These are phyloP conservation scores for Caligus rogercresseyi DNA, from an alignment of 1,140 invertebrate genomes.

Conservation along the genomic window DNA sequence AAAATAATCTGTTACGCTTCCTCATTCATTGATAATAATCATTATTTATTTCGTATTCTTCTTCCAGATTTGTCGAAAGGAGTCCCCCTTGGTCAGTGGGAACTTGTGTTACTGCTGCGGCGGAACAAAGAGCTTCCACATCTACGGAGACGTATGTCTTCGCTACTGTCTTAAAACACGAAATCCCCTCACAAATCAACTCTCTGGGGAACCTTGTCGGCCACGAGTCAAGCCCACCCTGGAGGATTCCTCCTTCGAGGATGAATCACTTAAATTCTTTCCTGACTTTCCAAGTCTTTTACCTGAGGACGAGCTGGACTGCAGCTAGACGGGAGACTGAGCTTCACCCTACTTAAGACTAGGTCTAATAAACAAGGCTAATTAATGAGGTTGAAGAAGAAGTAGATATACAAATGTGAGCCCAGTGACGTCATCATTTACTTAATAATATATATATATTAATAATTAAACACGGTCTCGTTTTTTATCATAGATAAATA, in stretches of 20 bases:
- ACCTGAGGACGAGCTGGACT: neutral
- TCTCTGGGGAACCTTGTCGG: neutral
- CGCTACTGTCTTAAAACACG: neutral
- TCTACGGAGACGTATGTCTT: neutral
- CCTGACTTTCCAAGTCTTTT: neutral
- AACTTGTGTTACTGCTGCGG: neutral
- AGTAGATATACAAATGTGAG: no score
- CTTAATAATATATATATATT: no score
- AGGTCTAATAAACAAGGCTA: no score
- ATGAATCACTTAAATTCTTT: neutral
- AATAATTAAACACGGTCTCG: no score
- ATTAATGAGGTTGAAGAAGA: no score
- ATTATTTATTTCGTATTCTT: no score
- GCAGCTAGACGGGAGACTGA: no score
- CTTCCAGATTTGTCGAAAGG: neutral
- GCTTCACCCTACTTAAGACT: no score
- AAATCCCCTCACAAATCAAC: neutral
- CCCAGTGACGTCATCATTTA: no score
- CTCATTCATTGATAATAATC: no score
- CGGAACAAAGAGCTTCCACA: neutral
- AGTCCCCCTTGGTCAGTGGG: neutral
- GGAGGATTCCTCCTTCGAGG: neutral
- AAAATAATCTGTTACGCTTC: no score
- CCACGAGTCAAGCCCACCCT: neutral
- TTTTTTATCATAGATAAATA: no score